Percentiles rank a stretch among this genome's conserved stretches.
Conservation (phyloP, 2,797 vertebrate species). For the Pteronotus mesoamericanus region DNA sequence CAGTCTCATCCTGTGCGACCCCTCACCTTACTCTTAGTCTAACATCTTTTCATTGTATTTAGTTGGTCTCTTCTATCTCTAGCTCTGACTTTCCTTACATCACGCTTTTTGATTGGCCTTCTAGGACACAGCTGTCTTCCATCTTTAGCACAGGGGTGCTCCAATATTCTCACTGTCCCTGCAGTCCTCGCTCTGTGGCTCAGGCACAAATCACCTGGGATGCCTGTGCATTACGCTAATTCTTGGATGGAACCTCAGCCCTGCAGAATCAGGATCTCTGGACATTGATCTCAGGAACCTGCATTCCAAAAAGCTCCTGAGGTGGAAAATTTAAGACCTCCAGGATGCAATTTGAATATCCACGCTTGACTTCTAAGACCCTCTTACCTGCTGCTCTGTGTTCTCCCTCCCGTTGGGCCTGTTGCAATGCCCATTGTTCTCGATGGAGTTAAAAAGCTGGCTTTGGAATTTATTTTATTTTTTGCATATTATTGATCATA, state of each 20-base stretch:
- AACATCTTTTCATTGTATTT: neutral
- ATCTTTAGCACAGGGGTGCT: neutral
- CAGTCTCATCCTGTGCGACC: neutral
- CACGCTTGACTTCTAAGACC: neutral
- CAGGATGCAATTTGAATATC: neutral
- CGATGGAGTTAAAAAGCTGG: neutral
- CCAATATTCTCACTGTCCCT: neutral
- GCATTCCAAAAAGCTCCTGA: neutral
- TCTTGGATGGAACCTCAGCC: neutral
- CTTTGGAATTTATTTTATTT: neutral
- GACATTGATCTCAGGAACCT: neutral
- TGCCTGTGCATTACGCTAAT: neutral
- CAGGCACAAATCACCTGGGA: neutral
- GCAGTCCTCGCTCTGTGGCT: neutral
- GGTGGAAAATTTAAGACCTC: neutral
- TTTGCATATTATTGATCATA: neutral
- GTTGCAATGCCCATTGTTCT: no score
- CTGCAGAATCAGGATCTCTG: neutral
- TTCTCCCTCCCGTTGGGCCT: neutral
- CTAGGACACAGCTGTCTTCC: neutral
- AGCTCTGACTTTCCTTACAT: neutral
- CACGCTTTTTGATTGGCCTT: neutral
- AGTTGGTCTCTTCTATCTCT: neutral
- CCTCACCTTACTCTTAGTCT: neutral
- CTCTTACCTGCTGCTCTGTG: neutral